Percentiles rank a stretch among this genome's conserved stretches.
Evolutionary conservation across 2,113 vertebrate species (phyloP).

Genomic region (Caranx ignobilis): DNA sequence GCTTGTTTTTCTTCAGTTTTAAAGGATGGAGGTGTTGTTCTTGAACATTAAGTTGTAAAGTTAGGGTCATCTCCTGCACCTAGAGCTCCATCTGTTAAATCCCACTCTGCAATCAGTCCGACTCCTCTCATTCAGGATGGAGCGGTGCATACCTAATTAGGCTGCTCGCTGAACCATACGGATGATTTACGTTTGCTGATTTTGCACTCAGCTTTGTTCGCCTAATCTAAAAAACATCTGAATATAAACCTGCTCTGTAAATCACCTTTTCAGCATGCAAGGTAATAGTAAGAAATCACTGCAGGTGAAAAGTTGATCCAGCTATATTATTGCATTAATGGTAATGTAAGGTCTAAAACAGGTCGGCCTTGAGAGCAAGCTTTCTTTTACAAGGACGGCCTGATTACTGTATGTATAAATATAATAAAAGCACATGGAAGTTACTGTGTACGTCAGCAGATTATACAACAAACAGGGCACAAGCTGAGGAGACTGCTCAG

Average conservation of each 20-base stretch:
- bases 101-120: constrained; percentile 10
- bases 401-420: no score
- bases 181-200: constrained; percentile 11
- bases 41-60: constrained; percentile 1
- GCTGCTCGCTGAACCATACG: constrained; percentile 10
- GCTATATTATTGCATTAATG: not conserved
- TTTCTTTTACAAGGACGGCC: no score
- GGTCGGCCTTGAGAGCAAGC: no score
- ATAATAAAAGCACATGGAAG: no score
- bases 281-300: not conserved
- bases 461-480: no score
- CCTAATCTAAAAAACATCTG: not conserved
- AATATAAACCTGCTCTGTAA: not conserved
- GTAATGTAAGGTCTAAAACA: not conserved
- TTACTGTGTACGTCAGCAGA: no score
- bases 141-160: constrained; percentile 25
- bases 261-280: constrained; percentile 1
- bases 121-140: not conserved
- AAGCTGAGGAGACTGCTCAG: not conserved
- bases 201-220: not conserved
- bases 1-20: not conserved
- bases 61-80: constrained; percentile 16
- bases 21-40: constrained; percentile 6
- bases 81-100: not conserved
- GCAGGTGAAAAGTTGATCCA: not conserved